Evolutionary conservation across 2,797 vertebrate genomes (phyloP).

Genomic region (Microctenopoma steveboyesi): DNA sequence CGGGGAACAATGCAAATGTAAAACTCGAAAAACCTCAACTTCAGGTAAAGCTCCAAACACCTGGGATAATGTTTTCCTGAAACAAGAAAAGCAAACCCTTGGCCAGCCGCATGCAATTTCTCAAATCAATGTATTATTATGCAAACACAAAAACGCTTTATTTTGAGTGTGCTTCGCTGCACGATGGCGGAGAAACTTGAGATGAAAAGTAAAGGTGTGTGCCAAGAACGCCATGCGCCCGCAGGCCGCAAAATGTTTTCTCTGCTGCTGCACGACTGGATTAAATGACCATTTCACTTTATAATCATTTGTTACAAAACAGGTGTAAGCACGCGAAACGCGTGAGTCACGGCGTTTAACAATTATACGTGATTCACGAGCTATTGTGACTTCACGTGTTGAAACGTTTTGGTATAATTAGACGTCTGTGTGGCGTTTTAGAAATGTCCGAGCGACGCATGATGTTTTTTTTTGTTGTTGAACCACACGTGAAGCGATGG

Average conservation of each 20-base stretch:
- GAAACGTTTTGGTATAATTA: conserved; percentile 15
- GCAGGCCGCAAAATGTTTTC: conserved; percentile 52
- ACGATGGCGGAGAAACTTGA: conserved; percentile 16
- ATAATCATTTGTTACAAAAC: conserved; percentile 22
- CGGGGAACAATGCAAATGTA: conserved; percentile 9
- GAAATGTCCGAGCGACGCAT: not conserved
- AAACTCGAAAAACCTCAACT: conserved; percentile 20
- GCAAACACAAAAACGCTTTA: not conserved
- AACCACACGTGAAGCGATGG: not conserved
- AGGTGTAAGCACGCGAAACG: conserved; percentile 27
- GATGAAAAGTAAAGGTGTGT: conserved; percentile 43
- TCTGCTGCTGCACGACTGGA: conserved; percentile 25
- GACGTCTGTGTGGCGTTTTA: conserved; percentile 4
- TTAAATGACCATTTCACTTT: conserved; percentile 43
- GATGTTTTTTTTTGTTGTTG: not conserved
- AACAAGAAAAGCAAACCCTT: not conserved
- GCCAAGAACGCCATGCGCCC: conserved; percentile 60
- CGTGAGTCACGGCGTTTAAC: too few relatives aligned
- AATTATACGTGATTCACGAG: not conserved
- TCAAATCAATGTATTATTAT: not conserved
- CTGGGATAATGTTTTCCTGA: conserved; percentile 16
- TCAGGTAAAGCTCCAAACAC: conserved; percentile 6
- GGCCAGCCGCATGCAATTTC: not conserved
- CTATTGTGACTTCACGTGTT: not conserved
- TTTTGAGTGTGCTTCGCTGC: not conserved